Percentiles rank a stretch among this genome's conserved stretches.
phyloP scores from a whole-genome alignment of 2,113 vertebrate genomes.

The Maccullochella peelii region DNA sequence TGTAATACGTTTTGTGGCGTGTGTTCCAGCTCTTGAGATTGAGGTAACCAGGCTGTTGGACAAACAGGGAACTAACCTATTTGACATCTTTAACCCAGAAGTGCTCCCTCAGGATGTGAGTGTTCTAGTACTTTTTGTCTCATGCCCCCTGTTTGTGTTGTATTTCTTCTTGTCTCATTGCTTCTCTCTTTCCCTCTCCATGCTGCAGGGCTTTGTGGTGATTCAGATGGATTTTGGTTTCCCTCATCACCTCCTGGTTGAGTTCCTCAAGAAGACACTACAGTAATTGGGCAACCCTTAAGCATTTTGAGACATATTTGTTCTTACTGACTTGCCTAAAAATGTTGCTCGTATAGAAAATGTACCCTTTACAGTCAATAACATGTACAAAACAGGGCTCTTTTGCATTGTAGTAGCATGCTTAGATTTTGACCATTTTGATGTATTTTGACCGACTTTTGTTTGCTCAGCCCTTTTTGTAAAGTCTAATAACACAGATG shows the following conservation, averaged over 20 bases:
- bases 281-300: conserved; percentile 53
- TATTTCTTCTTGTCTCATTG: not conserved
- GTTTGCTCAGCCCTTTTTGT: no score
- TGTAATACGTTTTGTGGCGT: not conserved
- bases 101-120: conserved; percentile 85
- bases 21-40: conserved; percentile 81
- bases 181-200: not conserved
- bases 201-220: conserved; percentile 84
- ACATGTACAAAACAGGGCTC: no score
- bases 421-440: no score
- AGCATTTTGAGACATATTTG: not conserved
- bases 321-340: no score
- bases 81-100: conserved; percentile 86
- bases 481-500: no score
- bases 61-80: conserved; percentile 84
- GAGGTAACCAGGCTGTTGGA: conserved; percentile 85
- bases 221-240: conserved; percentile 90
- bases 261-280: conserved; percentile 84
- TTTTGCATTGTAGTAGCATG: no score
- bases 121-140: not conserved
- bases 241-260: conserved; percentile 86
- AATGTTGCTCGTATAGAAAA: no score
- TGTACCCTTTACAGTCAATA: no score
- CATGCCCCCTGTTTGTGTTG: no score
- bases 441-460: no score